phyloP scores from a whole-genome alignment of 2,888 invertebrate species.

The Dermolepida albohirtum region DNA sequence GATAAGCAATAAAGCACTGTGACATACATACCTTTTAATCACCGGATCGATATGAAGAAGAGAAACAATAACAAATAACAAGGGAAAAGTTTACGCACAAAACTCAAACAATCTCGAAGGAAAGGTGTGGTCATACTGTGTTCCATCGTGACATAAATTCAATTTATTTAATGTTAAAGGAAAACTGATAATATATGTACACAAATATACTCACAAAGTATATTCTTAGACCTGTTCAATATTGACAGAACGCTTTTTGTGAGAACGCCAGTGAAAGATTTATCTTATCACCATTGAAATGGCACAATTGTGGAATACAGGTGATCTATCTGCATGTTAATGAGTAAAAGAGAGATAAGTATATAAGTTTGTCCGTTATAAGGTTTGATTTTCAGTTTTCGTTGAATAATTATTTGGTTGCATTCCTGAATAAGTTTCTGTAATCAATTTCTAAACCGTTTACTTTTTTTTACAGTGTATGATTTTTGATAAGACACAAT shows the following conservation, averaged over 20 bases:
- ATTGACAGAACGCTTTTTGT: slow-evolving; percentile 45
- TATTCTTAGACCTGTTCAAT: slow-evolving; percentile 52
- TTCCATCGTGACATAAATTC: slow-evolving; percentile 47
- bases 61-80: slow-evolving; percentile 22
- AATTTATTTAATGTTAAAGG: slow-evolving; percentile 46
- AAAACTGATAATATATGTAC: slow-evolving; percentile 44
- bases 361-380: not conserved
- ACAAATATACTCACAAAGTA: slow-evolving; percentile 38
- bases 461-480: not conserved
- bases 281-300: slow-evolving; percentile 38
- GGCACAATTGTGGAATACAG: slow-evolving; percentile 33
- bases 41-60: not conserved
- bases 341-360: slow-evolving; percentile 1
- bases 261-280: slow-evolving; percentile 34
- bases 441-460: slow-evolving; percentile 17
- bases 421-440: slow-evolving; percentile 11
- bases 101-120: slow-evolving; percentile 41
- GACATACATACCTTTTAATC: slow-evolving; percentile 29
- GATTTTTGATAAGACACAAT: slow-evolving; percentile 14
- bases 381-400: slow-evolving; percentile 3
- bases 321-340: slow-evolving; percentile 24
- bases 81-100: slow-evolving; percentile 19
- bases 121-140: slow-evolving; percentile 50
- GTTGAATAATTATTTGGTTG: slow-evolving; percentile 26
- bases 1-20: not conserved